These are phyloP conservation scores for Loriculus beryllinus DNA, from an alignment of 2,797 vertebrate species.

Conservation along the genomic window DNA sequence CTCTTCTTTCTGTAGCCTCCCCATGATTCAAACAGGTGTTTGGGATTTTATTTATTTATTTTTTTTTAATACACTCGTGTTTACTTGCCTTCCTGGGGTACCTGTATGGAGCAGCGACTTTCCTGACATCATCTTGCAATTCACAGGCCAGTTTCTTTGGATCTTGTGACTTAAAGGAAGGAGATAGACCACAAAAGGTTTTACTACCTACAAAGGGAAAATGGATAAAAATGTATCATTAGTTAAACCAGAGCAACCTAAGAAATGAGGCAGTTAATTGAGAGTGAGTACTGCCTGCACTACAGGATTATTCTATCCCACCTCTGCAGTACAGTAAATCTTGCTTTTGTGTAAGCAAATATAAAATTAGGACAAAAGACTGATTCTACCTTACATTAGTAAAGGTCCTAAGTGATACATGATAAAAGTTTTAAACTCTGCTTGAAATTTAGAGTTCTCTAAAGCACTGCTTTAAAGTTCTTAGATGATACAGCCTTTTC, in stretches of 20 bases:
- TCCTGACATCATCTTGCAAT: conserved; percentile 81
- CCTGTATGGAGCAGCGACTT: conserved; percentile 82
- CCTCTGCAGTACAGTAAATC: neutral
- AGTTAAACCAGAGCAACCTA: neutral
- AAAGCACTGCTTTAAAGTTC: neutral
- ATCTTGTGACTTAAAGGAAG: conserved; percentile 69
- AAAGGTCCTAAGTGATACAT: neutral
- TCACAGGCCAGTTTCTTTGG: conserved; percentile 69
- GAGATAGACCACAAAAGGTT: conserved; percentile 80
- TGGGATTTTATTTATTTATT: neutral
- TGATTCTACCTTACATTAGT: neutral
- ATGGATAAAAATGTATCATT: neutral
- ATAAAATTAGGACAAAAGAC: neutral
- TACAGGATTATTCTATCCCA: neutral
- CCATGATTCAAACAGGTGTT: neutral
- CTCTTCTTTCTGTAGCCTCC: neutral
- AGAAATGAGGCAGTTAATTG: neutral
- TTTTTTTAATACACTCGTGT: neutral
- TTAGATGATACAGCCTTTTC: neutral
- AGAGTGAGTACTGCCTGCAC: neutral
- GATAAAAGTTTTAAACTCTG: neutral
- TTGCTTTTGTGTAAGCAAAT: neutral
- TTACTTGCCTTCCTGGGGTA: conserved; percentile 81
- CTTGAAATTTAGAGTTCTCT: neutral
- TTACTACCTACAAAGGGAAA: conserved; percentile 76